Evolutionary conservation across 2,888 invertebrate genomes (phyloP).

Genomic region (Flexamia atlantica): DNA sequence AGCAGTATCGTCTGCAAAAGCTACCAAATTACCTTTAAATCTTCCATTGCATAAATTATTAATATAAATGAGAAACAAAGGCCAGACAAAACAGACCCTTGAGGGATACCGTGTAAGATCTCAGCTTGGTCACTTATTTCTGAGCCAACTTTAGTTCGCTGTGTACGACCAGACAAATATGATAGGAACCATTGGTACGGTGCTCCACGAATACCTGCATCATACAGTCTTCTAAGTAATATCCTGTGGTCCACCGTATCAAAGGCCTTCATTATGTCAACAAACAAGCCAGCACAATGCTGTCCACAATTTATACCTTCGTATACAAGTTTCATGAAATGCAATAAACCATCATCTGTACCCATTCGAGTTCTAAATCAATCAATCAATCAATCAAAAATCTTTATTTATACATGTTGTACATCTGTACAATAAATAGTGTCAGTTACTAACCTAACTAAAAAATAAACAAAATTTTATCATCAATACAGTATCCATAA

Average conservation of each 20-base stretch:
- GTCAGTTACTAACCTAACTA: too few species aligned
- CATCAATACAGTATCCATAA: too few species aligned
- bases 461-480: too few species aligned
- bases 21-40: slow-evolving; percentile 19
- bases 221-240: background rate
- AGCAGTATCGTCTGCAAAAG: slow-evolving; percentile 47
- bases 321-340: background rate
- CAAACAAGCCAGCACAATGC: background rate
- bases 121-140: background rate
- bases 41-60: slow-evolving; percentile 35
- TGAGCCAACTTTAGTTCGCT: background rate
- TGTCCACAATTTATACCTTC: background rate
- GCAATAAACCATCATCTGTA: background rate
- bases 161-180: background rate
- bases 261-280: slow-evolving; percentile 27
- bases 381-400: background rate
- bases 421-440: too few species aligned
- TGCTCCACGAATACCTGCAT: slow-evolving; percentile 11
- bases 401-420: too few species aligned
- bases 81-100: slow-evolving; percentile 30
- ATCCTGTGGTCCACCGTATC: slow-evolving; percentile 34
- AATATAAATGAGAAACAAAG: slow-evolving; percentile 23
- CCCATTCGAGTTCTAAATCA: background rate
- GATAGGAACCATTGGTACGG: background rate
- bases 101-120: slow-evolving; percentile 24